These are phyloP conservation scores for Lepilemur ruficaudatus DNA, from an alignment of 2,797 vertebrate genomes.

Conservation along the genomic window DNA sequence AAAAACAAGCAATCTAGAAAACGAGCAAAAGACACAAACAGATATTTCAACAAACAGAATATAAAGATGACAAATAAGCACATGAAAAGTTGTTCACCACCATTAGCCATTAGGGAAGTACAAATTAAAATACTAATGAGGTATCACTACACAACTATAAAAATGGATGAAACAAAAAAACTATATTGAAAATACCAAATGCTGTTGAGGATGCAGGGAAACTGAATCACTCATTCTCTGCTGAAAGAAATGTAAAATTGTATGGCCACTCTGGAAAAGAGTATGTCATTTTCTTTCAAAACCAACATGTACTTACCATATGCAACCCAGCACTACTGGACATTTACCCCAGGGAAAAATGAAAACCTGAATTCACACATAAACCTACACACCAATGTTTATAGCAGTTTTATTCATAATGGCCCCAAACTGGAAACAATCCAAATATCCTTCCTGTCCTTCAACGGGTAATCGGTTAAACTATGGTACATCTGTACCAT, in stretches of 20 bases:
- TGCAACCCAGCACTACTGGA: neutral
- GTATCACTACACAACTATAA: neutral
- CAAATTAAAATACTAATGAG: neutral
- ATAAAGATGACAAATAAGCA: neutral
- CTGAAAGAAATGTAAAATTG: neutral
- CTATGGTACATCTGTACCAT: neutral
- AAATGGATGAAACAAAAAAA: neutral
- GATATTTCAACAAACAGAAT: neutral
- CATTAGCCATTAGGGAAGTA: neutral
- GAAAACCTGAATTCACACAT: neutral
- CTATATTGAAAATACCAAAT: neutral
- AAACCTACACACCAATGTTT: neutral
- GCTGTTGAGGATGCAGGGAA: neutral
- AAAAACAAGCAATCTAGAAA: neutral
- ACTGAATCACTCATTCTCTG: neutral
- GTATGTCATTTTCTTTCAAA: neutral
- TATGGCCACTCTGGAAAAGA: neutral
- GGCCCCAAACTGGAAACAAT: neutral
- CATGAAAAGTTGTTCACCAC: neutral
- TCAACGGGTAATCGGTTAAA: neutral
- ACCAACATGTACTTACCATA: neutral
- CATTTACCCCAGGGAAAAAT: constrained; percentile 12
- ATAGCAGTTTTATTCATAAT: neutral
- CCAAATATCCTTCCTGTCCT: neutral
- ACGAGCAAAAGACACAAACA: neutral